Percentiles rank a stretch among this genome's conserved stretches.
Conservation (phyloP, 2,113 vertebrate species). For the Xiphorhynchus elegans region DNA sequence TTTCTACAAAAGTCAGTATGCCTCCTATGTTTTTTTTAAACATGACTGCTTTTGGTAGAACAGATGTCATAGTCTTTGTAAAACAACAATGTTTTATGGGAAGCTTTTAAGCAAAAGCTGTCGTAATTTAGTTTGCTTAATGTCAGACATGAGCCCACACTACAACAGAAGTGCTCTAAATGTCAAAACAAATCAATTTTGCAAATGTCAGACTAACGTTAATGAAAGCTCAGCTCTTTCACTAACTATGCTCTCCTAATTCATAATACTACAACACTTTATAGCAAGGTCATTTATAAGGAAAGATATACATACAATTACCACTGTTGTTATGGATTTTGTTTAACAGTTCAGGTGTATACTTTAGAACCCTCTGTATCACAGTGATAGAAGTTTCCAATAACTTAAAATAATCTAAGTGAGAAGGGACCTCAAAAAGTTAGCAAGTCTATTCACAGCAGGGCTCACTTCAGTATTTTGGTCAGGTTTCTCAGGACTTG, state of each 20-base stretch:
- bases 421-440: not conserved
- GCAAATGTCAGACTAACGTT: constrained; percentile 70
- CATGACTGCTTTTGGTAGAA: not conserved
- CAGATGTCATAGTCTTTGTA: not conserved
- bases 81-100: constrained; percentile 35
- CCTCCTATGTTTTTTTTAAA: not conserved
- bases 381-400: not conserved
- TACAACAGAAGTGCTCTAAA: constrained; percentile 70
- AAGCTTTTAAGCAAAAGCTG: constrained; percentile 65
- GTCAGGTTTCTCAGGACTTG: not conserved
- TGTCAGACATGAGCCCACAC: constrained; percentile 56
- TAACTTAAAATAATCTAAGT: not conserved
- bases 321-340: not conserved
- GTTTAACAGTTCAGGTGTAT: not conserved
- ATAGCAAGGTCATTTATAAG: not conserved
- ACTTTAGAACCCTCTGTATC: not conserved
- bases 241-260: constrained; percentile 30
- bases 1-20: not conserved
- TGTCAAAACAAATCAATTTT: constrained; percentile 81
- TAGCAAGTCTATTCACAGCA: not conserved
- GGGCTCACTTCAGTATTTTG: not conserved
- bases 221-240: constrained; percentile 61
- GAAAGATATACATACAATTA: not conserved
- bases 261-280: constrained; percentile 21
- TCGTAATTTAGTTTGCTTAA: constrained; percentile 70